Percentiles rank a stretch among this genome's conserved stretches.
Evolutionary conservation across 2,888 invertebrate genomes (phyloP).

Genomic region (Thumatha senex): DNA sequence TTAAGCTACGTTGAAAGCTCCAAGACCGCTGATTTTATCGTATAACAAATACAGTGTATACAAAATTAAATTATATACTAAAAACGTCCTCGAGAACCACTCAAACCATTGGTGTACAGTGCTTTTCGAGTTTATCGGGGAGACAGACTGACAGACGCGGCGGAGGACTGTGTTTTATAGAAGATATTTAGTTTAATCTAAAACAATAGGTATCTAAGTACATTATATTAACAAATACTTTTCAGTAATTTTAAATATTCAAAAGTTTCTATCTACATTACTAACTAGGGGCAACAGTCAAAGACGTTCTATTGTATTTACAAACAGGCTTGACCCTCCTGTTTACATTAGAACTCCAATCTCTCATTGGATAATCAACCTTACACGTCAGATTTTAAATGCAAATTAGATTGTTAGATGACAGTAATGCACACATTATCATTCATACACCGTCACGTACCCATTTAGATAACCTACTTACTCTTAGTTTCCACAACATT

Average conservation of each 20-base stretch:
- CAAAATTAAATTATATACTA: too few species aligned
- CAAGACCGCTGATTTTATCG: too few species aligned
- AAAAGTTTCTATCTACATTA: not conserved
- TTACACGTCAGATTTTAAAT: not conserved
- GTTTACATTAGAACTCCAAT: not conserved
- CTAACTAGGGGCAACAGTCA: not conserved
- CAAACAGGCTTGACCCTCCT: conserved; percentile 16
- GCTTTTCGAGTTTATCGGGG: too few species aligned
- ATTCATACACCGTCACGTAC: conserved; percentile 15
- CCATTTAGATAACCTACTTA: conserved; percentile 28
- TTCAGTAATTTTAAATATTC: not conserved
- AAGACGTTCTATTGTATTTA: conserved; percentile 1
- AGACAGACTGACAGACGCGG: too few species aligned
- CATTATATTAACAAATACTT: not conserved
- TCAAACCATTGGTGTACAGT: too few species aligned
- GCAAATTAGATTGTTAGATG: not conserved
- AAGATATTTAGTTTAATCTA: too few species aligned
- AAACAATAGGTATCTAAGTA: too few species aligned
- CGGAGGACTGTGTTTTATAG: too few species aligned
- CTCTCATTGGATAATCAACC: conserved; percentile 14
- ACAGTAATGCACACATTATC: conserved; percentile 17
- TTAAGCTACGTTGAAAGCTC: too few species aligned
- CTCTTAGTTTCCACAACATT: conserved; percentile 12
- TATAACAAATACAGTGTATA: too few species aligned
- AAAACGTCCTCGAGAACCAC: too few species aligned